phyloP scores from a whole-genome alignment of 2,888 invertebrate species.

The Nycteola revayana region DNA sequence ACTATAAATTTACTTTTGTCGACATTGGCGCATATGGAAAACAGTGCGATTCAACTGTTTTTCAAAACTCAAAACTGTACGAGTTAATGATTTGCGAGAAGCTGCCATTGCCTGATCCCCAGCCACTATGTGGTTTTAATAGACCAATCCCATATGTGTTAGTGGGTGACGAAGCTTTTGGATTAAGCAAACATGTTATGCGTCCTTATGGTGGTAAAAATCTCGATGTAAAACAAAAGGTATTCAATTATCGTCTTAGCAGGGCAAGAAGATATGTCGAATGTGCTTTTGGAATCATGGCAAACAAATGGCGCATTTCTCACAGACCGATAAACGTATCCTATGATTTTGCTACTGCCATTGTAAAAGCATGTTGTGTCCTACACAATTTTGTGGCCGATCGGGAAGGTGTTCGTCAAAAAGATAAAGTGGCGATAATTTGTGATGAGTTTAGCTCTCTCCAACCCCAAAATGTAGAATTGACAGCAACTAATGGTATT shows the following conservation, averaged over 20 bases:
- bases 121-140: constrained; percentile 9
- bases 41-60: constrained; percentile 4
- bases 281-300: constrained; percentile 2
- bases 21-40: constrained; percentile 14
- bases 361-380: constrained; percentile 11
- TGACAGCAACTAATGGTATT: constrained; percentile 12
- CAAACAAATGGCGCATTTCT: constrained; percentile 13
- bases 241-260: constrained; percentile 3
- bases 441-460: constrained; percentile 24
- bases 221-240: constrained; percentile 1
- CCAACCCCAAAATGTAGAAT: constrained; percentile 16
- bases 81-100: constrained; percentile 8
- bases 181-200: constrained; percentile 11
- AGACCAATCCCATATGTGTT: constrained; percentile 11
- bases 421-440: constrained; percentile 24
- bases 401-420: constrained; percentile 17
- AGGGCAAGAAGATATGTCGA: neutral
- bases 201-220: constrained; percentile 9
- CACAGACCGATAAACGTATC: constrained; percentile 11
- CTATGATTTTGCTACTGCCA: constrained; percentile 15
- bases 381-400: constrained; percentile 16
- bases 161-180: constrained; percentile 16
- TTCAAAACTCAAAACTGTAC: constrained; percentile 6
- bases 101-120: constrained; percentile 10
- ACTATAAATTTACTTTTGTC: constrained; percentile 19